Evolutionary conservation across 2,113 vertebrate species (phyloP).

Genomic region (Leptodactylus fuscus): DNA sequence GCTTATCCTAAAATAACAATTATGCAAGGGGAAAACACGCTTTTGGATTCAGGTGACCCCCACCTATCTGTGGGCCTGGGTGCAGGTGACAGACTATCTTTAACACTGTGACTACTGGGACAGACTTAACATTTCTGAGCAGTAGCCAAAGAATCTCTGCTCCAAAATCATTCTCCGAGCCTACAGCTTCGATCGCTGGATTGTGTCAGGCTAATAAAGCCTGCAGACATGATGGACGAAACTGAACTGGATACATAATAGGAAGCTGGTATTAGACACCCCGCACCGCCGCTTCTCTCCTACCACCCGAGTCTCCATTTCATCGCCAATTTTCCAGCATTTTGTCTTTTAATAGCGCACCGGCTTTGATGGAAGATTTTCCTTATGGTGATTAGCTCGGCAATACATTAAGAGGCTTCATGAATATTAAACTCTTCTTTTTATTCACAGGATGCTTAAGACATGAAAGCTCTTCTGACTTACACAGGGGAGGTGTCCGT

Average conservation of each 20-base stretch:
- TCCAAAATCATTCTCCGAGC: background rate
- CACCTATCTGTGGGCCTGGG: too few species aligned
- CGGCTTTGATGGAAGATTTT: constrained; percentile 19
- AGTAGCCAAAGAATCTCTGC: background rate
- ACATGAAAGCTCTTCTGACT: constrained; percentile 9
- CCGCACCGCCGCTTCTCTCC: too few species aligned
- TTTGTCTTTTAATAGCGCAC: constrained; percentile 35
- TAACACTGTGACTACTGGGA: too few species aligned
- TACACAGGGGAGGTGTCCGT: background rate
- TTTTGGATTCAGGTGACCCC: too few species aligned
- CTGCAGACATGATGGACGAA: background rate
- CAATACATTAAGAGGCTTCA: constrained; percentile 19
- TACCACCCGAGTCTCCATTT: background rate
- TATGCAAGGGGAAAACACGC: too few species aligned
- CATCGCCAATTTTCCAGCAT: constrained; percentile 4
- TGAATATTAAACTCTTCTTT: constrained; percentile 33
- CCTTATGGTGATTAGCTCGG: background rate
- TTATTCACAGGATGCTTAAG: constrained; percentile 17
- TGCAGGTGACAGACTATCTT: too few species aligned
- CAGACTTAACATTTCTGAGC: background rate
- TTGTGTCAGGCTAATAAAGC: background rate
- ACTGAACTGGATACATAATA: background rate
- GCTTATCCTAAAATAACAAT: too few species aligned
- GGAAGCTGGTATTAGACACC: background rate
- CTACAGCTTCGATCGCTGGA: background rate